phyloP scores from a whole-genome alignment of 2,113 vertebrate genomes.

The Chaetorhynchus papuensis region DNA sequence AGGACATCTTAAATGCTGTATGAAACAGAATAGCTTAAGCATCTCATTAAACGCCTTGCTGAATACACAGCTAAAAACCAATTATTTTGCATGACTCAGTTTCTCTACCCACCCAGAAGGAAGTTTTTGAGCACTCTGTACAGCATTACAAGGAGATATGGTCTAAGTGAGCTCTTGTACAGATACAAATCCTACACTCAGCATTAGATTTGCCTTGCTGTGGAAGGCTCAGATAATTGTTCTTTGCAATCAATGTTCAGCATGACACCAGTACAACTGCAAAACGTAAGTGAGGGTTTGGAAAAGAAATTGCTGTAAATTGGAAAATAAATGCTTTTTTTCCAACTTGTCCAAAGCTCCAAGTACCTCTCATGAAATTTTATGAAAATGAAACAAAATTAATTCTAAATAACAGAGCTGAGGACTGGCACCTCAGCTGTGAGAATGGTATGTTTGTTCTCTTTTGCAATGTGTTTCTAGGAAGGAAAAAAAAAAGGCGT shows the following conservation, averaged over 20 bases:
- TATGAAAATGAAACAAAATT: neutral
- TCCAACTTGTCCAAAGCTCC: neutral
- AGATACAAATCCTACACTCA: neutral
- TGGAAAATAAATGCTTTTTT: neutral
- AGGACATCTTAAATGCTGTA: neutral
- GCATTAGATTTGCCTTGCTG: neutral
- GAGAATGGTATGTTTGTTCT: neutral
- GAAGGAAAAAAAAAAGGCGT: neutral
- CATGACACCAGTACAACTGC: neutral
- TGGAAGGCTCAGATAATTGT: neutral
- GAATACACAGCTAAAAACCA: neutral
- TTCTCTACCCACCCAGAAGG: neutral
- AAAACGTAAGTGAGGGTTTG: neutral
- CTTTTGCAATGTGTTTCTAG: neutral
- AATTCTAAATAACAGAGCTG: neutral
- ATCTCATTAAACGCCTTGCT: neutral
- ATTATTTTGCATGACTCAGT: slow-evolving; percentile 34
- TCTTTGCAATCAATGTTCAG: neutral
- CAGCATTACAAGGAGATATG: neutral
- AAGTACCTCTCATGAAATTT: neutral
- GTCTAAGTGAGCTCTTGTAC: neutral
- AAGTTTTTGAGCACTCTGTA: neutral
- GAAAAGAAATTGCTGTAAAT: neutral
- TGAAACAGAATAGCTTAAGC: neutral
- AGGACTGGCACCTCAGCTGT: neutral